Evolutionary conservation across 2,888 invertebrate genomes (phyloP), one percentile per base, ranked within the genome.

Genomic region (Byasa hedistus): DNA sequence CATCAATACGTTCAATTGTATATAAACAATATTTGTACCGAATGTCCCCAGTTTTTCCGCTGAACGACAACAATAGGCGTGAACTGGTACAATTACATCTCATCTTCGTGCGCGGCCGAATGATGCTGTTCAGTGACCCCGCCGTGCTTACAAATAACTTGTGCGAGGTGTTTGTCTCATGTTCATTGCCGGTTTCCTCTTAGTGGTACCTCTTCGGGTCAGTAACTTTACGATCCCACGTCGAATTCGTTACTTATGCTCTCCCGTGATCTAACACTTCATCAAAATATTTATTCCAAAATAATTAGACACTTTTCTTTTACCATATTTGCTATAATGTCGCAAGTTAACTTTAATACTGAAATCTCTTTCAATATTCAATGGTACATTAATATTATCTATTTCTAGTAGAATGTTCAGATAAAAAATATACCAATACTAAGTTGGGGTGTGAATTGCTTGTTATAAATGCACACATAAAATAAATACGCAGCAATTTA

Each of bases 181-280:
- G 58, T 62, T 62, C 58, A 66, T 66, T 66, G 52, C 66, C 27
- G 54, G 54, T 59, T 66, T 66, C 66, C 65, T 61, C 57, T 24
- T 5, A 21, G 23, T 23, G n/a, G 56, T 48, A 36, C 55, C 55
- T 44, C 15, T 44, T 44, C 44, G 36, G 57, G 51, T 58, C 36
- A 57, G 19, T 63, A 54, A 63, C 48, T 23, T 64, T 27, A 23
- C 8, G 44, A 39, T 57, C 51, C 17, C 32, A 57, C 12, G 12
- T 17, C 12, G 39, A 22, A 23, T 61, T 51, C 22, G 24, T 48
- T 24, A 48, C 17, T 48, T 23, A 44, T 39, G 22, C 32, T 51
- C 7, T 51, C 51, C 51, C 51, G n/a, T 51, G 21, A 21, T 2
- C 39, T 10, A 10, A 15, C 39, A 12, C 12, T 39, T 39, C 15